Evolutionary conservation across 2,797 vertebrate genomes (phyloP), one percentile per base, ranked within the genome.

Genomic region (Tokudaia muenninki): DNA sequence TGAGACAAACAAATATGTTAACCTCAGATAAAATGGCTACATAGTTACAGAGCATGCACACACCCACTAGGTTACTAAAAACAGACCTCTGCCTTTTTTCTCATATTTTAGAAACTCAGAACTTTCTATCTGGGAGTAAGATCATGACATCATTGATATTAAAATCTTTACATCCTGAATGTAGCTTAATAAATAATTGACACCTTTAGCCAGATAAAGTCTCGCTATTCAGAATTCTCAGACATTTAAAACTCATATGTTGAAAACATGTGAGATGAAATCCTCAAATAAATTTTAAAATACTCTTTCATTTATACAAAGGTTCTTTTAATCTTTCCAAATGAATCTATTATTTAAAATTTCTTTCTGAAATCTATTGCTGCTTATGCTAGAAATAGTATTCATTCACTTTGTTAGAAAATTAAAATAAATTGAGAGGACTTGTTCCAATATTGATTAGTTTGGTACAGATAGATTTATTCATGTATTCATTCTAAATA

Each of bases 271-370:
- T 75, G 34, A 44, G 31, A 91, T 80, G 12, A 81, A 92, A 91
- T 77, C 65, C 29, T 90, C 31, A 29, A 74, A 79, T 67, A 83
- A 37, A 88, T 79, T 96, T 91, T 11, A 95, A 96, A 83, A 92
- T 90, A 2, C 74, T 61, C 29, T 16, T 92, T 95, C 13, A 84
- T 80, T 90, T 94, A 72, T 52, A 79, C 2, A 79, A 80, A 92
- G 9, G 0, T 79, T 21, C 41, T 92, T 91, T 84, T 78, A 87
- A 75, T 90, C 31, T 93, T 88, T 94, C 70, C 26, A 94, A 86
- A 79, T 94, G 31, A 92, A 65, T 90, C 16, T 89, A 57, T 89
- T 91, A 95, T 92, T 93, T 97, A 21, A 92, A 97, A 90, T 78
- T 70, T 88, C 91, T 88, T 95, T 26, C 11, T 86, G 44, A 14